Conservation (phyloP, 2,113 vertebrate genomes). For the Heteronetta atricapilla region DNA sequence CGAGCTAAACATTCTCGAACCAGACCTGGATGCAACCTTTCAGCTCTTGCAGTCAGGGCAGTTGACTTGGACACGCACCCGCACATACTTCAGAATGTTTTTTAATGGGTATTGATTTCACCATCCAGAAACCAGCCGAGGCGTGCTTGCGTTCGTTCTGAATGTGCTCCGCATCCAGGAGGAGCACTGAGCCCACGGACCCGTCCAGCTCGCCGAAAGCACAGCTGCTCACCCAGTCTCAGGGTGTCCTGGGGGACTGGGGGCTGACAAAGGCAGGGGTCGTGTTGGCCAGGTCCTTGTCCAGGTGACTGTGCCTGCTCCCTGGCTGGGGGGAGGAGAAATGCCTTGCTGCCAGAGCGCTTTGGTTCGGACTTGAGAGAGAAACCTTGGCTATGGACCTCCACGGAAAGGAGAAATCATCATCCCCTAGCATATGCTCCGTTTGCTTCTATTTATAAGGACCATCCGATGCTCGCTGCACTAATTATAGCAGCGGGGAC, state of each 20-base stretch:
- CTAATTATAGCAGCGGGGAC: background rate
- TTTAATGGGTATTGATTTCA: background rate
- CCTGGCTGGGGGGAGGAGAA: background rate
- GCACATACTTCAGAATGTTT: background rate
- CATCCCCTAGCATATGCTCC: background rate
- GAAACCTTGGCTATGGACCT: background rate
- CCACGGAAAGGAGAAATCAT: background rate
- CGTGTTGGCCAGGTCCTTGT: rapidly evolving
- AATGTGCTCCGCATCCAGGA: rapidly evolving
- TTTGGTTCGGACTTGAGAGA: background rate
- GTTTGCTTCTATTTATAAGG: background rate
- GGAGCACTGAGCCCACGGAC: background rate
- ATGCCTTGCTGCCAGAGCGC: background rate
- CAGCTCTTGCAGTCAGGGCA: background rate
- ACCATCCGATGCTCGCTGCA: background rate
- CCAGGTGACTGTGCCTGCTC: background rate
- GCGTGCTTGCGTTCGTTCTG: rapidly evolving
- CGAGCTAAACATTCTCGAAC: background rate
- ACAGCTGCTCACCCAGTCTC: background rate
- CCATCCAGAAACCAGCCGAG: rapidly evolving
- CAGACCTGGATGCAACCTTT: background rate
- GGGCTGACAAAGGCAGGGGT: background rate
- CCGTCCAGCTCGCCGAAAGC: background rate
- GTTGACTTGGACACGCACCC: background rate
- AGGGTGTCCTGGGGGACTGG: background rate